phyloP scores from a whole-genome alignment of 1,140 invertebrate genomes.

The Microplitis demolitor region DNA sequence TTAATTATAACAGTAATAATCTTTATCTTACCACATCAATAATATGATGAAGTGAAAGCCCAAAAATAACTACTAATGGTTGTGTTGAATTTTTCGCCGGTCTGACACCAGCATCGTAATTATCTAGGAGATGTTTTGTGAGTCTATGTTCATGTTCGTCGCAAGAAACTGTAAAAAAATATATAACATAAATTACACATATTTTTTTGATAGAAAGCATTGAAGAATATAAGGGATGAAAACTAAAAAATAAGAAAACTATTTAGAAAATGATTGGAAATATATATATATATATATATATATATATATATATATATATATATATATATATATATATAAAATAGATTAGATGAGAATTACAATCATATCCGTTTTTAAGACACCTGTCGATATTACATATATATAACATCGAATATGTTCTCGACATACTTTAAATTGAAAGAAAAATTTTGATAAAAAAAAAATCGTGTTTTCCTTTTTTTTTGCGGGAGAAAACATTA shows the following conservation, averaged over 20 bases:
- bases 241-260: too few species aligned
- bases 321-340: not conserved
- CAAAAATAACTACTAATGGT: slow-evolving; percentile 76
- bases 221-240: too few species aligned
- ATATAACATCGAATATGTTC: too few species aligned
- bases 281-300: too few species aligned
- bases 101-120: slow-evolving; percentile 76
- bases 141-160: slow-evolving; percentile 76
- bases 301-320: too few species aligned
- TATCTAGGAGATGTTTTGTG: slow-evolving; percentile 73
- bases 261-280: too few species aligned
- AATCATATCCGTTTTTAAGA: too few species aligned
- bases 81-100: slow-evolving; percentile 76
- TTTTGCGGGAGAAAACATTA: not conserved
- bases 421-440: too few species aligned
- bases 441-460: not conserved
- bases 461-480: not conserved
- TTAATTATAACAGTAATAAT: not conserved
- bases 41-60: slow-evolving; percentile 80
- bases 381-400: too few species aligned
- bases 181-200: not conserved
- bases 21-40: slow-evolving; percentile 71
- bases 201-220: too few species aligned
- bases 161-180: slow-evolving; percentile 51
- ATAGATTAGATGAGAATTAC: not conserved